These are phyloP conservation scores for Drosophila infuscata DNA, from an alignment of 2,888 invertebrate species.

Conservation along the genomic window DNA sequence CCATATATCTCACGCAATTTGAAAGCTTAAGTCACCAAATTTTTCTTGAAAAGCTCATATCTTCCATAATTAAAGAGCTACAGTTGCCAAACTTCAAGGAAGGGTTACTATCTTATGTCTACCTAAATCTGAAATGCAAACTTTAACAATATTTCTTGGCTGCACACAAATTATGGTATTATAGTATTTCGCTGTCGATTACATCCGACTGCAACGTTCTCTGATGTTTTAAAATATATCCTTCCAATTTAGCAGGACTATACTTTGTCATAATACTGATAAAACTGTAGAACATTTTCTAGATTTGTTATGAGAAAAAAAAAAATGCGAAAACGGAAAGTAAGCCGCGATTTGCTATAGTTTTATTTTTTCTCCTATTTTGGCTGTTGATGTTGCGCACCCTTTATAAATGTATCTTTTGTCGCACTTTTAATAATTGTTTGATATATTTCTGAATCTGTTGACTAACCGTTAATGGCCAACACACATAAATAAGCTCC, in stretches of 20 bases:
- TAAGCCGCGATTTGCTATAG: constrained; percentile 60
- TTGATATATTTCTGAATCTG: constrained; percentile 58
- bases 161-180: too few species aligned
- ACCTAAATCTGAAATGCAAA: too few species aligned
- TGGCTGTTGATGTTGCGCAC: constrained; percentile 6
- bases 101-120: too few species aligned
- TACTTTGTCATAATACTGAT: neutral
- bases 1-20: too few species aligned
- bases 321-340: constrained; percentile 51
- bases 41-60: too few species aligned
- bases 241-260: neutral
- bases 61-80: too few species aligned
- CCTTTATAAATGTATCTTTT: neutral
- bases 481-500: neutral
- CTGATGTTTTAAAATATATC: neutral
- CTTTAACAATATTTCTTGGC: too few species aligned
- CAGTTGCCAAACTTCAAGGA: too few species aligned
- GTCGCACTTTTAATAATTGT: constrained; percentile 53
- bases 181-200: too few species aligned
- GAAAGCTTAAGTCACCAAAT: too few species aligned
- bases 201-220: too few species aligned
- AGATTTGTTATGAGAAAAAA: neutral
- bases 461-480: constrained; percentile 55
- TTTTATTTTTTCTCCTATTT: neutral
- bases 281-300: neutral